Percentiles rank a stretch among this genome's conserved stretches.
Conservation (phyloP, 2,797 vertebrate species). For the Chloroceryle inda region DNA sequence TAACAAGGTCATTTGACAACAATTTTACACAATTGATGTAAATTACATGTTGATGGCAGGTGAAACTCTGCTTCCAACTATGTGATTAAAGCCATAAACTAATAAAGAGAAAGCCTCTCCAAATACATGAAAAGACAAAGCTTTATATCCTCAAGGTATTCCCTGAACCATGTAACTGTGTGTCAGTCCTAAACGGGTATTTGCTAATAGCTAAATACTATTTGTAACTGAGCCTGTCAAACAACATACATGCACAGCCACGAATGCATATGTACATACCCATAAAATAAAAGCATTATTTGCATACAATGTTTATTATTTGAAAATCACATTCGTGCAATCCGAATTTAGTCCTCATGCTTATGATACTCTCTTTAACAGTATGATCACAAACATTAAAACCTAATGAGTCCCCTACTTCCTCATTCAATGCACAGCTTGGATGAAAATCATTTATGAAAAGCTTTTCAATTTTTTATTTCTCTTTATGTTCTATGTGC, state of each 20-base stretch:
- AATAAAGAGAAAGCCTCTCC: not conserved
- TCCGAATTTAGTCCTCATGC: not conserved
- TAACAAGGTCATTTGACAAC: constrained; percentile 45
- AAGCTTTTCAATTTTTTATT: not conserved
- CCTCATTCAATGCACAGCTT: not conserved
- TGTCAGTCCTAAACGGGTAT: not conserved
- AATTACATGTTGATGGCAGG: constrained; percentile 1
- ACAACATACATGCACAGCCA: not conserved
- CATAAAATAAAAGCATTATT: not conserved
- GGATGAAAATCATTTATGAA: not conserved
- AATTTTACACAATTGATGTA: constrained; percentile 24
- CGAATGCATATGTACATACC: not conserved
- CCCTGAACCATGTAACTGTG: not conserved
- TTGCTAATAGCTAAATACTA: not conserved
- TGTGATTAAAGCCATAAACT: not conserved
- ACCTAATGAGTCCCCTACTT: not conserved
- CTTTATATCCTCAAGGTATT: not conserved
- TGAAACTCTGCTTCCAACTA: not conserved
- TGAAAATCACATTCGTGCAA: not conserved
- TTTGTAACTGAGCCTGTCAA: not conserved
- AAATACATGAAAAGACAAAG: not conserved
- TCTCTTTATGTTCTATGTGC: not conserved
- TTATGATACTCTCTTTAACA: not conserved
- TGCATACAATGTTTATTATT: not conserved
- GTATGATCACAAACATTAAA: not conserved